Evolutionary conservation across 1,140 invertebrate genomes (phyloP).

Genomic region (Periplaneta americana): DNA sequence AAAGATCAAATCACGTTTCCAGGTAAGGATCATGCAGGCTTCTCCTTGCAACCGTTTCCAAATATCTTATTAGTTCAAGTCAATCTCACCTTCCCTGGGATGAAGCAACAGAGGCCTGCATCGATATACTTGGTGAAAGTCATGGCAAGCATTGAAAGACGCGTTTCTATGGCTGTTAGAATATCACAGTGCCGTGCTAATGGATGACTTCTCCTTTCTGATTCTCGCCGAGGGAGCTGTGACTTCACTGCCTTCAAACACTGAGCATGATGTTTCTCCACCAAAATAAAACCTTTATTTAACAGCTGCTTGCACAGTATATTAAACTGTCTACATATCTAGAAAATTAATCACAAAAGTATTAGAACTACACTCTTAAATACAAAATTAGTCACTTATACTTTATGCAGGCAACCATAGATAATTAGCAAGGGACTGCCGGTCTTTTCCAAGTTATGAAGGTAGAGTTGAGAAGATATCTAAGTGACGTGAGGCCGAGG

Average conservation of each 20-base stretch:
- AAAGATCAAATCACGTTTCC: no score
- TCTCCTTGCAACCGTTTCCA: no score
- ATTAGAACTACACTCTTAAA: no score
- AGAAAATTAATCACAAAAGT: constrained; percentile 19
- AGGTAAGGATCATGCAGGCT: no score
- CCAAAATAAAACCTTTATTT: constrained; percentile 74
- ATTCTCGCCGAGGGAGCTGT: constrained; percentile 80
- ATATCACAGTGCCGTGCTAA: constrained; percentile 83
- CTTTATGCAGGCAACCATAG: no score
- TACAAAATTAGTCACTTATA: no score
- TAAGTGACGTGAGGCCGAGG: no score
- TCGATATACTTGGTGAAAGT: constrained; percentile 87
- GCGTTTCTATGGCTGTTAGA: constrained; percentile 82
- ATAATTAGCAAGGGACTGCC: no score
- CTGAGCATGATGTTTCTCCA: constrained; percentile 69
- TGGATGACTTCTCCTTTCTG: constrained; percentile 78
- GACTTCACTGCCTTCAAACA: constrained; percentile 73
- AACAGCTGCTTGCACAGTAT: constrained; percentile 64
- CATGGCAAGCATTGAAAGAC: constrained; percentile 87
- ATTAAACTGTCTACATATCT: constrained; percentile 82
- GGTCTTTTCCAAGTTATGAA: no score
- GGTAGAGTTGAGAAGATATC: no score
- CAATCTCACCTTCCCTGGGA: constrained; percentile 81
- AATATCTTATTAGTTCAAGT: no score
- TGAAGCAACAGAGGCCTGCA: constrained; percentile 79